These are phyloP conservation scores for Boleophthalmus pectinirostris DNA, from an alignment of 2,113 vertebrate genomes.

Conservation along the genomic window DNA sequence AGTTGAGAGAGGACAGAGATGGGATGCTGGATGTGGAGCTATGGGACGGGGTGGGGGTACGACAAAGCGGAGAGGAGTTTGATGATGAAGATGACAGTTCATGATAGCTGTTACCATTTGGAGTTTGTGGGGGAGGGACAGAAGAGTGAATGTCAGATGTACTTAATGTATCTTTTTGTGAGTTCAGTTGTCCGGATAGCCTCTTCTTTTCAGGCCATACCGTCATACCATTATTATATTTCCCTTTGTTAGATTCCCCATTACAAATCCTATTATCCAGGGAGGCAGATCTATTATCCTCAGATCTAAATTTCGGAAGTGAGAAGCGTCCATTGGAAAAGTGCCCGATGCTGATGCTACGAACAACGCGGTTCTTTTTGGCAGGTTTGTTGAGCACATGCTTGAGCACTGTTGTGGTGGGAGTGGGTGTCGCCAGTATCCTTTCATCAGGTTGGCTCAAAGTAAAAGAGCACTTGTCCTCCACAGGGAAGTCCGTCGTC, in stretches of 20 bases:
- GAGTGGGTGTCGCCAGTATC: conserved; percentile 55
- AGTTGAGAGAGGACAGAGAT: conserved; percentile 59
- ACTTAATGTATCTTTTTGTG: conserved; percentile 64
- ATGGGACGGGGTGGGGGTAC: conserved; percentile 52
- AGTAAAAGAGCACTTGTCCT: conserved; percentile 73
- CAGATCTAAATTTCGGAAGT: conserved; percentile 64
- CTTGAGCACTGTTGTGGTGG: conserved; percentile 57
- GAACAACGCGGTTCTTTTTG: conserved; percentile 69
- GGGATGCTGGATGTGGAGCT: conserved; percentile 66
- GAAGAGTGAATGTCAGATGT: conserved; percentile 23
- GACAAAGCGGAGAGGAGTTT: conserved; percentile 47
- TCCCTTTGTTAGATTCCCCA: conserved; percentile 26
- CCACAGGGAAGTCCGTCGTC: conserved; percentile 82
- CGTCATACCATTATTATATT: conserved; percentile 27
- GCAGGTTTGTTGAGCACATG: conserved; percentile 76
- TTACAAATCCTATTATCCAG: conserved; percentile 62
- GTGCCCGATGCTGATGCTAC: conserved; percentile 79
- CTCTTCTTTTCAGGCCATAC: conserved; percentile 48
- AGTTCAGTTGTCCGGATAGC: conserved; percentile 46
- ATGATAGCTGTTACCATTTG: conserved; percentile 40
- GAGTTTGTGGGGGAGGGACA: conserved; percentile 7
- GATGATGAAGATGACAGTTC: conserved; percentile 42
- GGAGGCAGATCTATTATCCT: conserved; percentile 51
- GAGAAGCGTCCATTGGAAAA: conserved; percentile 61
- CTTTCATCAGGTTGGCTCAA: conserved; percentile 71